Percentiles rank a stretch among this genome's conserved stretches.
Conservation (phyloP, 2,797 vertebrate species). For the Valencia hispanica region DNA sequence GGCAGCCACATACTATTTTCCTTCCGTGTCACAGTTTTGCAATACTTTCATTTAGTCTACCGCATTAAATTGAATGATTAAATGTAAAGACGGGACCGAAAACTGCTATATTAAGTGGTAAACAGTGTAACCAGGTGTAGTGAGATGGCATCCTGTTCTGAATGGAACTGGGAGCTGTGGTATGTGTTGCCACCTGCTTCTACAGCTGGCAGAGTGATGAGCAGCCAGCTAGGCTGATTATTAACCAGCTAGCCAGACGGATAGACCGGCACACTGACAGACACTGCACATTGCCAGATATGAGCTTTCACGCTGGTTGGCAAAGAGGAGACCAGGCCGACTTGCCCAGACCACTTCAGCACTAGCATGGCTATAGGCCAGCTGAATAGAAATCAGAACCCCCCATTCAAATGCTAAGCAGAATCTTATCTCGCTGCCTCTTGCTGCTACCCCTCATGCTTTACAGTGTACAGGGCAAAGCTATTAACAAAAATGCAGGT, state of each 20-base stretch:
- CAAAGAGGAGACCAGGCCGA: constrained; percentile 56
- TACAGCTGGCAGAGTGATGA: constrained; percentile 74
- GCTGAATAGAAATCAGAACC: constrained; percentile 73
- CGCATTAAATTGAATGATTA: too few species aligned
- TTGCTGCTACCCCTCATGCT: constrained; percentile 71
- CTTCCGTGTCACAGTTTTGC: too few species aligned
- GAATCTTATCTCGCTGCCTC: constrained; percentile 79
- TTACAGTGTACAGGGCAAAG: constrained; percentile 78
- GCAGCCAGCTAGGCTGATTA: constrained; percentile 66
- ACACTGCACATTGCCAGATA: constrained; percentile 64
- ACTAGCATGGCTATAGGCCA: constrained; percentile 77
- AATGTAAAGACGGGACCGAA: background rate
- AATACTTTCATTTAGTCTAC: too few species aligned
- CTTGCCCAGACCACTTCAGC: constrained; percentile 70
- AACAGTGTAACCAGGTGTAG: constrained; percentile 63
- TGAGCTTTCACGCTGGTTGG: constrained; percentile 64
- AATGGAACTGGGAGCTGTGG: constrained; percentile 62
- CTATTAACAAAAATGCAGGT: constrained; percentile 70
- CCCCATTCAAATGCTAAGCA: constrained; percentile 82
- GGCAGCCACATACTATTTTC: background rate
- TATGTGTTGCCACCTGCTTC: constrained; percentile 76
- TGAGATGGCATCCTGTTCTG: constrained; percentile 70
- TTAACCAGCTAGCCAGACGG: constrained; percentile 70
- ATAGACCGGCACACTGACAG: constrained; percentile 51
- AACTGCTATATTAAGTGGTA: constrained; percentile 16